phyloP scores from a whole-genome alignment of 2,888 invertebrate genomes.

The Carterocephalus palaemon region DNA sequence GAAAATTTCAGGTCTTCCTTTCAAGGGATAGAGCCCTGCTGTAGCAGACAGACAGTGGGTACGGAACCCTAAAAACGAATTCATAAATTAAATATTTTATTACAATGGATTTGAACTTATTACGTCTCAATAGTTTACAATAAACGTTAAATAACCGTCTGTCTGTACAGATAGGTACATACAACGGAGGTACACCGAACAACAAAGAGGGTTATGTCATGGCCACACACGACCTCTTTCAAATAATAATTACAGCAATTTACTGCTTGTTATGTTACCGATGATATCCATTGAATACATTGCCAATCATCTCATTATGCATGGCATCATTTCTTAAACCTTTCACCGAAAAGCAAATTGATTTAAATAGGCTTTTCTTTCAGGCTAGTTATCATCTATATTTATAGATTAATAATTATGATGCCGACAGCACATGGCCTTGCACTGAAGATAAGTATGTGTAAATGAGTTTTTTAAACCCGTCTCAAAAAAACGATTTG shows the following conservation, averaged over 20 bases:
- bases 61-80: too few relatives aligned
- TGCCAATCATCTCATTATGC: conserved; percentile 6
- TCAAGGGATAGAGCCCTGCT: too few relatives aligned
- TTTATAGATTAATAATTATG: too few relatives aligned
- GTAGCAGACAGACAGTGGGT: too few relatives aligned
- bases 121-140: conserved; percentile 12
- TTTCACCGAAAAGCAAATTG: conserved; percentile 15
- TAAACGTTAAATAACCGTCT: too few relatives aligned
- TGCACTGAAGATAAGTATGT: not conserved
- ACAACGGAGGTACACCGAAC: too few relatives aligned
- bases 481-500: conserved; percentile 3
- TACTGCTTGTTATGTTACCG: conserved; percentile 44
- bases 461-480: not conserved
- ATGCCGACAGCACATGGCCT: too few relatives aligned
- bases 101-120: conserved; percentile 17
- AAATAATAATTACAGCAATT: conserved; percentile 45
- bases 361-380: conserved; percentile 4
- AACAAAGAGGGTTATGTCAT: conserved; percentile 16
- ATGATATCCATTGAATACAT: conserved; percentile 37
- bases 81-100: too few relatives aligned
- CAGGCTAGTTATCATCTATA: too few relatives aligned
- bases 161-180: conserved; percentile 7
- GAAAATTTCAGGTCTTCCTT: too few relatives aligned
- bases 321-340: conserved; percentile 14
- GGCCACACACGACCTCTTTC: conserved; percentile 37